Percentiles rank a stretch among this genome's conserved stretches.
These are phyloP conservation scores for Coecobrya sp. DNA, from an alignment of 2,888 invertebrate genomes.

Conservation along the genomic window DNA sequence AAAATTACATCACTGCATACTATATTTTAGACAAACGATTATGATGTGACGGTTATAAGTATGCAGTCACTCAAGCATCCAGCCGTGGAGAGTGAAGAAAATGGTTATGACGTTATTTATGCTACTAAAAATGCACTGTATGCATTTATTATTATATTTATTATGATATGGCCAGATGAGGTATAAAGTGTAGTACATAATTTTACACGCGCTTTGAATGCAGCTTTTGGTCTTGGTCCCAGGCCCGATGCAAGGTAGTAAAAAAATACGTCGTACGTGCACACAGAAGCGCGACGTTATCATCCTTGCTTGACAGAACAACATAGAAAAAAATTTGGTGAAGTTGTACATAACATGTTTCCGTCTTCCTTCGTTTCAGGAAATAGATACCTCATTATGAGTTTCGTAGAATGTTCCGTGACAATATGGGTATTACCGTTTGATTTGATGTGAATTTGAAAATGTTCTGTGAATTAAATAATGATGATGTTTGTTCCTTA, in stretches of 20 bases:
- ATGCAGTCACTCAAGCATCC: conserved; percentile 71
- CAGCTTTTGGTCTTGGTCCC: conserved; percentile 11
- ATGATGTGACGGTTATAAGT: conserved; percentile 68
- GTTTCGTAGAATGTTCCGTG: conserved; percentile 61
- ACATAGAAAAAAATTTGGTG: background rate
- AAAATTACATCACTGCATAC: conserved; percentile 20
- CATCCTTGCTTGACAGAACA: conserved; percentile 50
- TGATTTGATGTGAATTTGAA: conserved; percentile 61
- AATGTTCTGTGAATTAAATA: conserved; percentile 69
- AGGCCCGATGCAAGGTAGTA: background rate
- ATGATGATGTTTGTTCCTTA: conserved; percentile 22
- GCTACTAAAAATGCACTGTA: conserved; percentile 61
- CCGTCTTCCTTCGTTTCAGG: conserved; percentile 42
- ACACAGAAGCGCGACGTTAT: conserved; percentile 48
- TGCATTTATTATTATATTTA: conserved; percentile 51
- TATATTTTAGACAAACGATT: conserved; percentile 56
- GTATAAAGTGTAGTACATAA: conserved; percentile 44
- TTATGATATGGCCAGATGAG: background rate
- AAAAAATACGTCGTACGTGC: background rate
- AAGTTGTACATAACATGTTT: conserved; percentile 8
- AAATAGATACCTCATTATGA: conserved; percentile 49
- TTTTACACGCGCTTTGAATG: background rate
- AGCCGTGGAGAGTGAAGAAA: conserved; percentile 70
- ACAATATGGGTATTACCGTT: conserved; percentile 59
- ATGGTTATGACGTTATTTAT: conserved; percentile 76